Evolutionary conservation across 37 sponge, comb jelly and placozoan species (phyloP).

Genomic region (Chondrilla cf. caribensis): DNA sequence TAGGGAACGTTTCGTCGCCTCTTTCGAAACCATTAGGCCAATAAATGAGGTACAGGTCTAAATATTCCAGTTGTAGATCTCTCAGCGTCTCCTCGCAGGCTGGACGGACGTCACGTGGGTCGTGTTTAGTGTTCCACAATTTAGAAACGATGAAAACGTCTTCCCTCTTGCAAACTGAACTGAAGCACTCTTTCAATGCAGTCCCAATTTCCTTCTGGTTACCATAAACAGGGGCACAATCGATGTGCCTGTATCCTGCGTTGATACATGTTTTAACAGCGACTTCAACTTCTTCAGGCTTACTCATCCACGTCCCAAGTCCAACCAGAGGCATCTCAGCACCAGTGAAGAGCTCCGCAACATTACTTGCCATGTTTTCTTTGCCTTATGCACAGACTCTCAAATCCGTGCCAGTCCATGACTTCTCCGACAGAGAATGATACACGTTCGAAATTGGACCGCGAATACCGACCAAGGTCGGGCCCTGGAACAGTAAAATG

Average conservation of each 20-base stretch:
- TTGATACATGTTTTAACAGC: constrained; percentile 67
- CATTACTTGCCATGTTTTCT: background rate
- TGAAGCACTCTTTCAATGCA: constrained; percentile 61
- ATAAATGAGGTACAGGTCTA: constrained; percentile 95
- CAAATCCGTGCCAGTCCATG: background rate
- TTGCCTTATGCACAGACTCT: background rate
- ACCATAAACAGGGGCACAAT: constrained; percentile 83
- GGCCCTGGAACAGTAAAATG: too few species aligned
- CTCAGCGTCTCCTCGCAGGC: constrained; percentile 67
- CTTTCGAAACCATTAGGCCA: constrained; percentile 77
- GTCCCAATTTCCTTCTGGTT: constrained; percentile 86
- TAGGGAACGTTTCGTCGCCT: constrained; percentile 57
- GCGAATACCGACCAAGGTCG: too few species aligned
- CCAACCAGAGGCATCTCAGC: constrained; percentile 84
- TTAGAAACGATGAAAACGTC: constrained; percentile 90
- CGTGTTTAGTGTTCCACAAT: constrained; percentile 92
- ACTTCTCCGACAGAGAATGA: too few species aligned
- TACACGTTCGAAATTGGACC: too few species aligned
- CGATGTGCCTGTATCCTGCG: constrained; percentile 80
- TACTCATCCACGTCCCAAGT: constrained; percentile 96
- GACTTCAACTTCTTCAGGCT: constrained; percentile 66
- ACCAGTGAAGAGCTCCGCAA: constrained; percentile 49
- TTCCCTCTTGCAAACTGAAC: constrained; percentile 43
- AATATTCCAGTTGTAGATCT: constrained; percentile 80
- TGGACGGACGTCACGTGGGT: constrained; percentile 70